Evolutionary conservation across 2,888 invertebrate genomes (phyloP), one percentile per base, ranked within the genome.

Genomic region (Onchidella celtica): DNA sequence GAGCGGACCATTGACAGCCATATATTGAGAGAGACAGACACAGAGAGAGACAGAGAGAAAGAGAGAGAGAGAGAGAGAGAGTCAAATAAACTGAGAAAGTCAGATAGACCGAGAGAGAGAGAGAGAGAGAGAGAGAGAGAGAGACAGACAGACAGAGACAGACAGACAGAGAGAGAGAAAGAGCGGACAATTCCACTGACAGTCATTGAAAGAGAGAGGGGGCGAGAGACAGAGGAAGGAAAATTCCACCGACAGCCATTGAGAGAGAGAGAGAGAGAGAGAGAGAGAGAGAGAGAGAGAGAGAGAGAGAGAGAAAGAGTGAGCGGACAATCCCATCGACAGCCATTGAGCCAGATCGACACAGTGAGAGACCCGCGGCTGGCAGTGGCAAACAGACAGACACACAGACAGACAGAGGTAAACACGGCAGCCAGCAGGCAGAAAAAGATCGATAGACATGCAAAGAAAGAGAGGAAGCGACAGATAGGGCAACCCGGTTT

Each of bases 91-190:
- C 11, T 2, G 2, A 21, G 27, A 57, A 4, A 73, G 73, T 57
- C 21, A 74, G 61, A n/a, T n/a, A n/a, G n/a, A n/a, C n/a, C n/a
- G n/a, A n/a, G n/a, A n/a, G n/a, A n/a, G n/a, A n/a, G n/a, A 59
- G 27, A 61, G 74, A 74, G 32, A 59, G 40, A 69, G 24, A 40
- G 69, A 69, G 24, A 69, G 69, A 68, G 34, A 68, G 68, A 68
- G 38, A 21, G 38, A 68, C 3, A 68, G 68, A 68, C n/a, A 36
- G 36, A 9, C 2, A 36, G 4, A 36, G 34, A 68, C n/a, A 68
- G 38, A 17, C 4, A 36, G n/a, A 3, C 2, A 6, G 9, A 34
- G 34, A 38, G 38, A 68, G 9, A 36, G 36, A 36, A n/a, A 68
- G 34, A 32, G 14, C 32, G 36, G n/a, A 36, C 32, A 32, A 68